Base-by-base conservation (phyloP, 2,888 invertebrate species). In the Cantharis lateralis region DNA sequence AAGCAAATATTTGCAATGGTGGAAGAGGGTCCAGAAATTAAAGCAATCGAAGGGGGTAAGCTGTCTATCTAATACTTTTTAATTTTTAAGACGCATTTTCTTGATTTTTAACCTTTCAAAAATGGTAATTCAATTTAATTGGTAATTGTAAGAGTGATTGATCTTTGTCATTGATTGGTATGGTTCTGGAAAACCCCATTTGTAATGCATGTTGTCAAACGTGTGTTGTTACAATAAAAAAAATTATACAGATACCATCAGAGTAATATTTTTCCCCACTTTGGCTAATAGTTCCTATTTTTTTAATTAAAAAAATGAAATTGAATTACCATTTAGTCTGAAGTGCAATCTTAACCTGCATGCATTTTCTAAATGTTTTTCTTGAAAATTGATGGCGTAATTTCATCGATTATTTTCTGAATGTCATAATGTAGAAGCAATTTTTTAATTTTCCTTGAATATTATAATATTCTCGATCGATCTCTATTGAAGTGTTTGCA, bases 1-100 rank as follows among this genome's bases (percentile, higher is more conserved):
- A 64, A 74, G 20, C 24, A 70, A 71, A 71, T 48, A 73, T 24
- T 48, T 62, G 66, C 64, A 74, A 91, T 91, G 89, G 87, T 90
- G 81, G 90, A 90, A 80, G 92, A 92, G 81, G 92, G 91, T 63
- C 91, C 91, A 0, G 89, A 91, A 82, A 91, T 92, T 81, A 88
- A 90, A 77, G 91, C 91, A 62, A 89, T 92, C 75, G 89, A 91
- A 80, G 88, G 87, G 82, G 89, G 89, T 89, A 83, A 87, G 88
- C 74, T 48, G 13, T 48, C 9, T 5, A 70, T 3, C 3, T 48
- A 32, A 16, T 16, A 4, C 18, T 48, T 70, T 10, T 48, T 61
- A 16, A 61, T 9, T 20, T 70, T 18, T 32, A 18, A 68, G 15
- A 15, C 15, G 74, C 63, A 70, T 15, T 75, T 66, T 26, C 4